Evolutionary conservation across 64 coral and sea anemone species (phyloP).

Genomic region (Anthopleura sola): DNA sequence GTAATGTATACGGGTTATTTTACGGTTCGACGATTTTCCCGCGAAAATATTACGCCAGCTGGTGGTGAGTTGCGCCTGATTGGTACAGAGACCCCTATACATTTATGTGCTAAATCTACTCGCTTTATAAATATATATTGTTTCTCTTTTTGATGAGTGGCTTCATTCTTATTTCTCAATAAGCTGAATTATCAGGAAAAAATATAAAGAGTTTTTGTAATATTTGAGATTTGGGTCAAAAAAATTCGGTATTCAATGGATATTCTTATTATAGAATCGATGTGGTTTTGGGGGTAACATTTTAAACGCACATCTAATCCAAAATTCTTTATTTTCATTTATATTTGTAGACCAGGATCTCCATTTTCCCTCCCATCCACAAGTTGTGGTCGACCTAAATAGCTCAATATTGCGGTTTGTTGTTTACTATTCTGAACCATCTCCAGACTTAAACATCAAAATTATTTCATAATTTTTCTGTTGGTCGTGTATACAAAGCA

Average conservation of each 20-base stretch:
- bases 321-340: not conserved
- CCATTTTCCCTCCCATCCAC: constrained; percentile 4
- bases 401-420: not conserved
- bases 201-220: not conserved
- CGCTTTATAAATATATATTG: too few relatives aligned
- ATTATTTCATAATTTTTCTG: constrained; percentile 28
- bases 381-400: constrained; percentile 22
- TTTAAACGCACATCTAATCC: not conserved
- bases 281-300: not conserved
- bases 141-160: too few relatives aligned
- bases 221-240: not conserved
- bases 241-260: not conserved
- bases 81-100: constrained; percentile 38
- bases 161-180: not conserved
- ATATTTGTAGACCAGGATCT: not conserved
- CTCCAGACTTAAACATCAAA: not conserved
- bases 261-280: not conserved
- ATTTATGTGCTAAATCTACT: not conserved
- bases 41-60: constrained; percentile 90
- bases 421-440: constrained; percentile 5
- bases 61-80: constrained; percentile 51
- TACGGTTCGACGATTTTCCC: constrained; percentile 84
- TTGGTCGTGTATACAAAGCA: too few relatives aligned
- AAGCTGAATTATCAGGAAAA: not conserved
- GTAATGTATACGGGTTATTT: constrained; percentile 23